Base-by-base conservation (phyloP, 30 jellyfish, hydroid and myxozoan genomes). In the Phacellophora camtschatica region DNA sequence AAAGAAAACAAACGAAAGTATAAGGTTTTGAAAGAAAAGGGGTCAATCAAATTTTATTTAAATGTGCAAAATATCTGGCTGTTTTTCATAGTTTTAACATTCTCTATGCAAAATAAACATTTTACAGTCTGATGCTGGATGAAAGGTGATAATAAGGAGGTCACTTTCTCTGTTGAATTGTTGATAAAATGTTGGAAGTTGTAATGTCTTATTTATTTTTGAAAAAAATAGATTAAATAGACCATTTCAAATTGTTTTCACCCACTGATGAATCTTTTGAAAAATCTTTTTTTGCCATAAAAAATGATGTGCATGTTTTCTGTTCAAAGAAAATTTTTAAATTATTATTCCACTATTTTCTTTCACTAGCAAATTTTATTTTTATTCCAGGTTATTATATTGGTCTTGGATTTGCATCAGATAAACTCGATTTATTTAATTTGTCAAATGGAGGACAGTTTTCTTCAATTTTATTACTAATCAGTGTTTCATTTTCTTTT, bases 351-450 rank as follows among this genome's bases (percentile, higher is more conserved):
- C 46, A 20, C 9, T n/a, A 24, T 16, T 32, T 8, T 15, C 23
- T 33, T 2, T 28, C 11, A 7, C 19, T 11, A 8, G 32, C 32
- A 7, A 54, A 18, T 59, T 24, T 25, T 77, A 37, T 57, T 24
- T 76, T 16, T 30, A 19, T 57, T 71, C 22, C 57, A 90, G 97
- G 88, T 9, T 90, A 90, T 43, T 90, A 71, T 66, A 27, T 75
- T 43, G 96, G 97, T 5, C 96, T 90, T 55, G 81, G 88, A 3
- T 66, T 83, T 28, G 57, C 82, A 34, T 75, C 97, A 25, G 88
- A 95, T 9, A 54, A 79, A 39, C 51, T 78, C 13, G 65, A 70
- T 29, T 5, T 92, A 25, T 42, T 81, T 37, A 48, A 71, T 18
- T 65, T 70, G 13, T 53, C 61, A 0, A 62, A 57, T 13, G 29